phyloP scores from a whole-genome alignment of 2,113 vertebrate species.

The Bufo gargarizans region DNA sequence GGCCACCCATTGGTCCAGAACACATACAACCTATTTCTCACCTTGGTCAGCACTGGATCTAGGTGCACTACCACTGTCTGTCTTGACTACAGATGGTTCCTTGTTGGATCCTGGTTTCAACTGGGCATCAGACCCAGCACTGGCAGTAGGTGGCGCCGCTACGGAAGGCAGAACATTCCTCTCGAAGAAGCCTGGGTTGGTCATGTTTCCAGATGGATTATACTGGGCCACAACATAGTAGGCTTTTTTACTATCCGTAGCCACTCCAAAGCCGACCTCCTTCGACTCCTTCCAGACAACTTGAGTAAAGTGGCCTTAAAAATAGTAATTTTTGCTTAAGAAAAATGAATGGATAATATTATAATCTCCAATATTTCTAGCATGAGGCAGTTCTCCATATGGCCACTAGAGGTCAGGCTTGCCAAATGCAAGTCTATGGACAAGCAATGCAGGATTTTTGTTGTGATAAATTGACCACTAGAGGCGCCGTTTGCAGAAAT shows the following conservation, averaged over 20 bases:
- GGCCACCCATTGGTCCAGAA: not conserved
- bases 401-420: conserved; percentile 3
- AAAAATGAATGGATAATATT: no score
- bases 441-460: not conserved
- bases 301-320: conserved; percentile 93
- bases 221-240: conserved; percentile 96
- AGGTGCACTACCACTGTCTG: not conserved
- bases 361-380: not conserved
- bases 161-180: conserved; percentile 88
- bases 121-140: not conserved
- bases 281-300: conserved; percentile 96
- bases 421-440: not conserved
- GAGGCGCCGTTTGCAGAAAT: not conserved
- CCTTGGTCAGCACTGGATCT: not conserved
- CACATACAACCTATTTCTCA: not conserved
- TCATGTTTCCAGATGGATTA: conserved; percentile 91
- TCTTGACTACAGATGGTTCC: not conserved
- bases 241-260: conserved; percentile 86
- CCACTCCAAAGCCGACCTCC: conserved; percentile 91
- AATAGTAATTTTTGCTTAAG: not conserved
- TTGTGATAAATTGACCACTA: not conserved
- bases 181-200: conserved; percentile 93
- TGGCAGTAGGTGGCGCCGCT: not conserved
- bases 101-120: not conserved
- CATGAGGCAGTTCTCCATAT: not conserved